These are phyloP conservation scores for Meloidogyne floridensis DNA, from an alignment of 1,140 invertebrate genomes.

Conservation along the genomic window DNA sequence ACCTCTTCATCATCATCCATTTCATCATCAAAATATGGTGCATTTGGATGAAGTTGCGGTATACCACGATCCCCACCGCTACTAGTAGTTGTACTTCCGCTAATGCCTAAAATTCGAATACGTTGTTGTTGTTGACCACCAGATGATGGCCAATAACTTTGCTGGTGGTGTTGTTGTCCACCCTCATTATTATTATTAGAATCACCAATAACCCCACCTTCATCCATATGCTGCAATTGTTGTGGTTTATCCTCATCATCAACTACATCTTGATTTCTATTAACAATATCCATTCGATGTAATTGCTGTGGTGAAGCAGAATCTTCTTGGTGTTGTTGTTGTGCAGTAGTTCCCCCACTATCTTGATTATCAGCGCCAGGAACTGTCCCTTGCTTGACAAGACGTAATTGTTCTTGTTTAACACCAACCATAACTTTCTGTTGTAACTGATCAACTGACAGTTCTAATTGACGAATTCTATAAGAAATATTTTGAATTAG, in stretches of 20 bases:
- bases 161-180: background rate
- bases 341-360: background rate
- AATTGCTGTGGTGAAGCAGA: background rate
- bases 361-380: background rate
- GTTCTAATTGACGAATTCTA: constrained; percentile 47
- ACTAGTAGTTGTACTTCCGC: background rate
- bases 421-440: constrained; percentile 32
- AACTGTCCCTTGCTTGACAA: constrained; percentile 32
- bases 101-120: constrained; percentile 12
- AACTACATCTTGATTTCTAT: background rate
- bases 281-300: background rate
- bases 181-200: background rate
- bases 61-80: background rate
- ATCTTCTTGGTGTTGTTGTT: background rate
- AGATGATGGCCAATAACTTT: background rate
- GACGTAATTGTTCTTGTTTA: constrained; percentile 32
- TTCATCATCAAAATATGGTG: background rate
- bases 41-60: background rate
- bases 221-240: background rate
- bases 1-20: constrained; percentile 3
- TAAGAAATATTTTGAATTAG: background rate
- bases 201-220: background rate
- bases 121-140: constrained; percentile 1
- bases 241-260: background rate
- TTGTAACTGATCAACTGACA: constrained; percentile 38